Evolutionary conservation across 2,113 vertebrate species (phyloP), one percentile per base, ranked within the genome.

Genomic region (Petromus typicus): DNA sequence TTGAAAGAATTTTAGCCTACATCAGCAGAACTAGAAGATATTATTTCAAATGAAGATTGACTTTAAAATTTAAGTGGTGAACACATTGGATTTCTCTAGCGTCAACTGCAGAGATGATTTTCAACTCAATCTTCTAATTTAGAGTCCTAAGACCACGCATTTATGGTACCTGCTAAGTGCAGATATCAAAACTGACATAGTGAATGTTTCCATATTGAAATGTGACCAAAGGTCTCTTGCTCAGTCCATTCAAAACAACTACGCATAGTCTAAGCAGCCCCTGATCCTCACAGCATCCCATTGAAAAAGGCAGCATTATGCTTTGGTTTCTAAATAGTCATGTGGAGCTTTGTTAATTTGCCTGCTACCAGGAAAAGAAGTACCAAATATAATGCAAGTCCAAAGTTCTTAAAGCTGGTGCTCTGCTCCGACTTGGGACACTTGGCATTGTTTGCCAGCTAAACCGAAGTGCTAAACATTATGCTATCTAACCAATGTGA

Each of bases 181-280:
- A 18, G 17, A 57, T 71, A 91, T 89, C 86, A 79, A 91, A 93
- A 97, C 94, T 56, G 57, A 30, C 57, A 30, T 16, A 4, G 37
- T 34, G 22, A 48, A 25, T 32, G 12, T 94, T 96, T 95, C 83
- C 95, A 90, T 96, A 86, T 91, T 86, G 61, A 71, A 91, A 82
- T 48, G 43, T 90, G 69, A 94, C 94, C 61, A 4, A 75, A 67
- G 22, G 3, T 80, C 64, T 97, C 63, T 12, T 79, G 64, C 64
- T 57, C 34, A 56, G 94, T 78, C 84, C 89, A 84, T 91, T 89
- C 95, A 94, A 93, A 93, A 84, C 75, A 91, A 43, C 81, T 97
- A 88, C 95, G 95, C 95, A 96, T 97, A 95, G 90, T 94, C 69
- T 82, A 45, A 89, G 84, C 27, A 56, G 56, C 51, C 8, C 81